Evolutionary conservation across 2,797 vertebrate species (phyloP).

Genomic region (Sardinella longiceps): DNA sequence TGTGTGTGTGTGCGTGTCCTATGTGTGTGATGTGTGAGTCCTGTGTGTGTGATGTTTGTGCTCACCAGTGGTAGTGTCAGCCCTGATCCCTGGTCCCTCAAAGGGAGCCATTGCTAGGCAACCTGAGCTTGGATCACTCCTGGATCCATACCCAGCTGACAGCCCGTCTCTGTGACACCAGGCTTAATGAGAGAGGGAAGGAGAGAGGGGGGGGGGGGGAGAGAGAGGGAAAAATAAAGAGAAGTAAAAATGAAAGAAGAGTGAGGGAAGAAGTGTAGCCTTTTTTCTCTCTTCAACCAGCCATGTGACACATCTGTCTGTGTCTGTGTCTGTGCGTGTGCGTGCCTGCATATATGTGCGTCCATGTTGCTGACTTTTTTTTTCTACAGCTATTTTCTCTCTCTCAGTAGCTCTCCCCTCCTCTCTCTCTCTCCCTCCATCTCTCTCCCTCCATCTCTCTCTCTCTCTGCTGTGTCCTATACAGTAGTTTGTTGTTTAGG

Average conservation of each 20-base stretch:
- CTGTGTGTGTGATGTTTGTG: not conserved
- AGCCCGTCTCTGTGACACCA: not conserved
- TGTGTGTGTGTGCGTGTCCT: too few species aligned
- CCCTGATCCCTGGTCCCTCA: not conserved
- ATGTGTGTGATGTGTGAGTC: too few species aligned
- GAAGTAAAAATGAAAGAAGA: not conserved
- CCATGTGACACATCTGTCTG: too few species aligned
- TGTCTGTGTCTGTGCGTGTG: too few species aligned
- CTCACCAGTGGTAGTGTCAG: not conserved
- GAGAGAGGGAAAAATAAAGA: not conserved
- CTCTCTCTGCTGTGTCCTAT: not conserved
- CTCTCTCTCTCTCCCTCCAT: not conserved
- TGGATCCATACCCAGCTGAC: not conserved
- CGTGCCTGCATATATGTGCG: too few species aligned
- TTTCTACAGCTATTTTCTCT: not conserved
- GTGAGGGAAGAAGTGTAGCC: not conserved
- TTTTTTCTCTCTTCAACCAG: too few species aligned
- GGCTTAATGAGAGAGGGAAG: not conserved
- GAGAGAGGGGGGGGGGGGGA: not conserved
- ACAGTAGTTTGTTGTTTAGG: not conserved
- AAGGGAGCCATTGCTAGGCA: not conserved
- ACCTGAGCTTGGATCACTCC: not conserved
- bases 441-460: not conserved
- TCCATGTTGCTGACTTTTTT: too few species aligned
- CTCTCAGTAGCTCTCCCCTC: not conserved